These are phyloP conservation scores for Eretmocerus hayati DNA, from an alignment of 2,888 invertebrate genomes.

Conservation along the genomic window DNA sequence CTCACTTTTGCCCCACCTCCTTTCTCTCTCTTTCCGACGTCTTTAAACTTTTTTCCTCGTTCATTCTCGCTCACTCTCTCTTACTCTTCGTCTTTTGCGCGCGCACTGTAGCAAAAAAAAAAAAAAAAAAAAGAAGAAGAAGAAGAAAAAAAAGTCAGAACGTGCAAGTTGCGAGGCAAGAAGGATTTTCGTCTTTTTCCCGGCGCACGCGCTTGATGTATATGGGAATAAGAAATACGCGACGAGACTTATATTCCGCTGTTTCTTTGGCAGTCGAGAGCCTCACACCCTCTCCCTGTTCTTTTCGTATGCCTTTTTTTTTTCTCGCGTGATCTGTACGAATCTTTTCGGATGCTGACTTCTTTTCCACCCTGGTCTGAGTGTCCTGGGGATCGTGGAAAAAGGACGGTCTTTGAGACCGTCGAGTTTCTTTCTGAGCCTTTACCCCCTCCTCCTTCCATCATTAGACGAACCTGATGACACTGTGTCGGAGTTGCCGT, in stretches of 20 bases:
- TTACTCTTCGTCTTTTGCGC: conserved; percentile 1
- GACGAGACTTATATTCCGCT: conserved; percentile 15
- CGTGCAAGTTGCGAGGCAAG: conserved; percentile 9
- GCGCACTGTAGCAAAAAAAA: background rate
- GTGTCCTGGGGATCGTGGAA: too few species aligned
- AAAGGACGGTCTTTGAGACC: too few species aligned
- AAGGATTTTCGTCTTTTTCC: conserved; percentile 21
- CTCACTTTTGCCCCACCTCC: conserved; percentile 24
- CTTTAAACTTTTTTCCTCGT: conserved; percentile 25
- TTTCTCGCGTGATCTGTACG: background rate
- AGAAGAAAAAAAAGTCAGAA: conserved; percentile 1
- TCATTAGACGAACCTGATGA: too few species aligned
- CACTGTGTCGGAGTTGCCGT: too few species aligned
- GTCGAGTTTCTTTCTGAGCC: too few species aligned
- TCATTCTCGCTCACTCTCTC: conserved; percentile 7
- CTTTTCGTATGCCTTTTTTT: too few species aligned
- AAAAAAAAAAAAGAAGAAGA: too few species aligned
- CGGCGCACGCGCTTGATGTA: background rate
- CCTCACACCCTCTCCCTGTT: too few species aligned
- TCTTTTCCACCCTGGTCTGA: background rate
- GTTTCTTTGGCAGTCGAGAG: conserved; percentile 5
- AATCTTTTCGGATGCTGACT: background rate
- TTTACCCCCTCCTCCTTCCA: too few species aligned
- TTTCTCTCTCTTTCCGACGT: conserved; percentile 21
- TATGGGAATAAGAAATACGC: conserved; percentile 18